These are phyloP conservation scores for Choloepus didactylus DNA, from an alignment of 2,797 vertebrate genomes.

Conservation along the genomic window DNA sequence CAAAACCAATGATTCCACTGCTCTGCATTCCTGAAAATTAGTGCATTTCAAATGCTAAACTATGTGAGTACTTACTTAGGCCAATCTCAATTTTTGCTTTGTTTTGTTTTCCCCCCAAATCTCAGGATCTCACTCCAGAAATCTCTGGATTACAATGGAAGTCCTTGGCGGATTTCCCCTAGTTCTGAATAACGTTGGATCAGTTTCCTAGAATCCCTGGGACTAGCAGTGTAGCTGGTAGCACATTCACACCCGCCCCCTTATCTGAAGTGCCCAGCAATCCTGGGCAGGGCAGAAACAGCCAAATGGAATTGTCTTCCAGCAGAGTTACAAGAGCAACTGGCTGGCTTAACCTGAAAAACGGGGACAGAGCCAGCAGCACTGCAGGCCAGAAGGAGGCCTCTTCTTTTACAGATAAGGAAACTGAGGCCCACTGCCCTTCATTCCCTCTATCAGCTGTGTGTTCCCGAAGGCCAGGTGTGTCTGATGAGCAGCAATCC, in stretches of 20 bases:
- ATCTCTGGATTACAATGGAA: not conserved
- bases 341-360: not conserved
- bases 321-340: not conserved
- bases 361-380: not conserved
- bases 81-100: not conserved
- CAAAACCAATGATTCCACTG: not conserved
- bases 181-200: not conserved
- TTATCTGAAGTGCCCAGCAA: not conserved
- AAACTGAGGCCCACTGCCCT: not conserved
- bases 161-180: not conserved
- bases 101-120: not conserved
- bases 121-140: not conserved
- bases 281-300: not conserved
- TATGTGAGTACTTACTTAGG: not conserved
- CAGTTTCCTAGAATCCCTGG: slow-evolving; percentile 63
- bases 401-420: not conserved
- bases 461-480: not conserved
- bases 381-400: not conserved
- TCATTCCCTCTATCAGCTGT: not conserved
- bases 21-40: not conserved
- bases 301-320: not conserved
- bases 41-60: not conserved
- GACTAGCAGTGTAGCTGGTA: not conserved
- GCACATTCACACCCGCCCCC: not conserved
- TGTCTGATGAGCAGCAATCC: not conserved